Conservation (phyloP, 2,113 vertebrate species). For the Phasianus colchicus region DNA sequence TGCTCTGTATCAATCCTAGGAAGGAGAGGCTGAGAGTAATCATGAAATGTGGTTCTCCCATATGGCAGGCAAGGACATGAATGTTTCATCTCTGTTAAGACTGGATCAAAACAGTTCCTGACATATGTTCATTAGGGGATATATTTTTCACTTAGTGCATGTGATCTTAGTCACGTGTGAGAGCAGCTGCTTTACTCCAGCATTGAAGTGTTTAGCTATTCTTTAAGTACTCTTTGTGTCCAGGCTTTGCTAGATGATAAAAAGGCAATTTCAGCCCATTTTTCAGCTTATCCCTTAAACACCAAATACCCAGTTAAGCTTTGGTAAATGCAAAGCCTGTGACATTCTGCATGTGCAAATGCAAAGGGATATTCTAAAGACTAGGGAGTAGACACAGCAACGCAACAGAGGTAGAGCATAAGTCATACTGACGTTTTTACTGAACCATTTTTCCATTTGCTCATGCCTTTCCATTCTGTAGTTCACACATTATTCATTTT, state of each 20-base stretch:
- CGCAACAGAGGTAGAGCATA: not conserved
- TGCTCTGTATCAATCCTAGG: not conserved
- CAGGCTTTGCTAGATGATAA: not conserved
- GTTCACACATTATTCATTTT: not conserved
- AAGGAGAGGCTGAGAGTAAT: slow-evolving; percentile 13
- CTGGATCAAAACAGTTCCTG: slow-evolving; percentile 32
- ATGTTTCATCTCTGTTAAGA: slow-evolving; percentile 25
- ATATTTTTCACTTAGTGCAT: slow-evolving; percentile 35
- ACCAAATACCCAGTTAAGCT: not conserved
- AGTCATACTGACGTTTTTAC: not conserved
- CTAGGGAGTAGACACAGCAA: not conserved
- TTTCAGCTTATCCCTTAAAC: not conserved
- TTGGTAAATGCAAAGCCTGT: not conserved
- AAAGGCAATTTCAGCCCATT: not conserved
- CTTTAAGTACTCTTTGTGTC: not conserved
- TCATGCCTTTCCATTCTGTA: not conserved
- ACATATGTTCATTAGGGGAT: slow-evolving; percentile 42
- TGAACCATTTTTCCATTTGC: not conserved
- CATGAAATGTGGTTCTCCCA: slow-evolving; percentile 2
- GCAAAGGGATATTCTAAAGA: not conserved
- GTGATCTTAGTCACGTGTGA: slow-evolving; percentile 16
- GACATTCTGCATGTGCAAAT: not conserved
- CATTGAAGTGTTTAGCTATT: not conserved
- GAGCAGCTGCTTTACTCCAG: slow-evolving; percentile 27
- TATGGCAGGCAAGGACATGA: slow-evolving; percentile 46